Evolutionary conservation across 2,797 vertebrate genomes (phyloP).

Genomic region (Melanotaenia parkinsoni): DNA sequence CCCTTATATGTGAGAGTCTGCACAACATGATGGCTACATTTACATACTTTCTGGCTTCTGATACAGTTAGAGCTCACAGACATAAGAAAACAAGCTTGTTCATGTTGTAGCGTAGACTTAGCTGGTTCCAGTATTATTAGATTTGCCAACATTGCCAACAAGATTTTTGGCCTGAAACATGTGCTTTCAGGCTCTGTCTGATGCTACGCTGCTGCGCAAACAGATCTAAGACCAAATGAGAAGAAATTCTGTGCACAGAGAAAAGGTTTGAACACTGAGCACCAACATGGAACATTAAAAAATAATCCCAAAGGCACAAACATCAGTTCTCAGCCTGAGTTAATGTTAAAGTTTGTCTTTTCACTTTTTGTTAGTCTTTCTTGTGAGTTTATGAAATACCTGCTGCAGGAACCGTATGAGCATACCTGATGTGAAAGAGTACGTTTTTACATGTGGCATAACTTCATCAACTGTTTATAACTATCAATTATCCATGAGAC

Average conservation of each 20-base stretch:
- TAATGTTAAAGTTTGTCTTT: neutral
- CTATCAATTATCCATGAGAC: slow-evolving; percentile 3
- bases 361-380: neutral
- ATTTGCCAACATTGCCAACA: neutral
- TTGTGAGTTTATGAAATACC: neutral
- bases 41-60: neutral
- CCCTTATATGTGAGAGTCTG: neutral
- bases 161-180: neutral
- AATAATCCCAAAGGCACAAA: neutral
- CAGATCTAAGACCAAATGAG: neutral
- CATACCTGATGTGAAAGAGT: neutral
- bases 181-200: neutral
- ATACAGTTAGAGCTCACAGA: neutral
- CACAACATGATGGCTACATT: neutral
- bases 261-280: neutral
- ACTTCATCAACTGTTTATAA: neutral
- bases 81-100: neutral
- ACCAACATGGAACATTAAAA: neutral
- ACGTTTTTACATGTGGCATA: slow-evolving; percentile 16
- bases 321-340: neutral
- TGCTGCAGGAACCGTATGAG: neutral
- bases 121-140: neutral
- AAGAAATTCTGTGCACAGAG: neutral
- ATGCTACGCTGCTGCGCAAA: neutral
- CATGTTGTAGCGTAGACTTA: neutral